Conservation (phyloP, 2,797 vertebrate species). For the Remorina albescens region DNA sequence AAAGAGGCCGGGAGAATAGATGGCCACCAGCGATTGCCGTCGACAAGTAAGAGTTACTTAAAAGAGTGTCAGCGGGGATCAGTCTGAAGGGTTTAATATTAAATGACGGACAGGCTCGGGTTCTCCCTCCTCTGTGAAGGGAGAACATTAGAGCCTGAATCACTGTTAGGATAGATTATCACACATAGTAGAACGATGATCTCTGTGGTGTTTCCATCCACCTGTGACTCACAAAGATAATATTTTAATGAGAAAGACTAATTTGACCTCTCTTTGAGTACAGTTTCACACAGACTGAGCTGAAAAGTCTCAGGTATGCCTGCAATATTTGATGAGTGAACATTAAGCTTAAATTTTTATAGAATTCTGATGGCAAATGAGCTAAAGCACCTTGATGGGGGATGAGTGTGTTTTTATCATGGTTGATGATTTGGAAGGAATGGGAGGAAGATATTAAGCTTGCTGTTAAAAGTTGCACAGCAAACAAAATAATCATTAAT, state of each 20-base stretch:
- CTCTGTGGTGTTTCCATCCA: constrained; percentile 41
- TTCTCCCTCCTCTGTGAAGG: constrained; percentile 62
- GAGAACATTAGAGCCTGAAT: constrained; percentile 72
- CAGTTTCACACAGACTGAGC: constrained; percentile 10
- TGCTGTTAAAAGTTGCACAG: constrained; percentile 3
- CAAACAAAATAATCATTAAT: background rate
- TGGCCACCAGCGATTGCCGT: constrained; percentile 50
- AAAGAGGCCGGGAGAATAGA: constrained; percentile 56
- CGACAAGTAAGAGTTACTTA: constrained; percentile 79
- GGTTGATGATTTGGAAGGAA: constrained; percentile 9
- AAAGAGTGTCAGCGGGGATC: constrained; percentile 69
- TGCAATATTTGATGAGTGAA: constrained; percentile 8
- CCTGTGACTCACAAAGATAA: constrained; percentile 14
- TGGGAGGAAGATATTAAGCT: background rate
- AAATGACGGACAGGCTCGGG: constrained; percentile 73
- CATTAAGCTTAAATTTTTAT: background rate
- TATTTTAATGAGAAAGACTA: constrained; percentile 17
- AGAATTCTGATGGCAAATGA: constrained; percentile 14
- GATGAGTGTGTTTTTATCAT: constrained; percentile 11
- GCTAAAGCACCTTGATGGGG: background rate
- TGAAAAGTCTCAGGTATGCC: background rate
- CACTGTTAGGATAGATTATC: constrained; percentile 55
- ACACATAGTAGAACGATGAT: constrained; percentile 3
- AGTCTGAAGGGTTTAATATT: constrained; percentile 79
- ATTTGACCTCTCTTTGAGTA: constrained; percentile 7